These are phyloP conservation scores for Chloromyia formosa DNA, from an alignment of 2,888 invertebrate genomes.

Conservation along the genomic window DNA sequence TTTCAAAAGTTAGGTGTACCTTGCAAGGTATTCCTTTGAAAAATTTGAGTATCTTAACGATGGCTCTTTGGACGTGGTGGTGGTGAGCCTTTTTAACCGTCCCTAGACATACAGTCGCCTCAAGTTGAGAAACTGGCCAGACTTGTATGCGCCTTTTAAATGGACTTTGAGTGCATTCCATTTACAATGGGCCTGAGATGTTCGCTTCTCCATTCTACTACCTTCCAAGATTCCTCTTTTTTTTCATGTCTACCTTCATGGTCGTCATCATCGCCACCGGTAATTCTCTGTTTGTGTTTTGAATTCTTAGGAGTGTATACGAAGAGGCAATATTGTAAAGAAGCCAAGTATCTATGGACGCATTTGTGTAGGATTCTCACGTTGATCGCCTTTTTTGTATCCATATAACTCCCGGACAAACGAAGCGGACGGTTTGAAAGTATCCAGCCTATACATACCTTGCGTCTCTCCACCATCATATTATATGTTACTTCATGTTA, in stretches of 20 bases:
- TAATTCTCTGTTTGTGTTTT: constrained; percentile 38
- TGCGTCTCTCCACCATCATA: too few species aligned
- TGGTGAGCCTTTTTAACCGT: background rate
- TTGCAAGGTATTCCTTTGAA: too few species aligned
- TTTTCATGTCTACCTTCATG: constrained; percentile 13
- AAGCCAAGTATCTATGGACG: constrained; percentile 11
- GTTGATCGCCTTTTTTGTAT: constrained; percentile 36
- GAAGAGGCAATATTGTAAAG: too few species aligned
- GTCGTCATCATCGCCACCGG: constrained; percentile 32
- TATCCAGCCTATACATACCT: background rate
- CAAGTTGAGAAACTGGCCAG: background rate
- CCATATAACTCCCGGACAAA: constrained; percentile 2
- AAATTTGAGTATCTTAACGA: too few species aligned
- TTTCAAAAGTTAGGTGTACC: too few species aligned
- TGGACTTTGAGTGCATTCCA: constrained; percentile 37
- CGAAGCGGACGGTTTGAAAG: constrained; percentile 18
- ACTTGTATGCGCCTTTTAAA: constrained; percentile 44
- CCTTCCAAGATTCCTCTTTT: constrained; percentile 22
- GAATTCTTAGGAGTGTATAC: constrained; percentile 8
- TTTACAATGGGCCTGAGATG: constrained; percentile 19
- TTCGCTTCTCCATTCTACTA: constrained; percentile 7
- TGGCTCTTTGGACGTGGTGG: too few species aligned
- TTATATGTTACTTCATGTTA: background rate
- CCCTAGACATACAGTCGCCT: background rate
- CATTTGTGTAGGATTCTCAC: constrained; percentile 40